Evolutionary conservation across 1,140 invertebrate species (phyloP).

Genomic region (Leptinotarsa undecemlineata): DNA sequence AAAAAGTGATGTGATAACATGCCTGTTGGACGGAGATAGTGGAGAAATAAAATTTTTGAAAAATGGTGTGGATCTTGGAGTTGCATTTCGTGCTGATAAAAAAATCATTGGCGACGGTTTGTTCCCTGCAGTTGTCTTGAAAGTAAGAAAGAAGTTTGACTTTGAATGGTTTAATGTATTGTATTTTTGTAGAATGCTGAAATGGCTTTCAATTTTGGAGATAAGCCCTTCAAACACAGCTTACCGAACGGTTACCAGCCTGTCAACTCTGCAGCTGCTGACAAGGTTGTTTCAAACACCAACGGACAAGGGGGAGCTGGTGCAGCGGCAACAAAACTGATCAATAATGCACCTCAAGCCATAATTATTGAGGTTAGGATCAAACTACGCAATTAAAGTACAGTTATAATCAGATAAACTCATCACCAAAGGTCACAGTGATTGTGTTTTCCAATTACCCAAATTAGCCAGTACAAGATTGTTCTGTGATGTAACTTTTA

Average conservation of each 20-base stretch:
- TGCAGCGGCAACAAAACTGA: conserved; percentile 51
- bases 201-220: conserved; percentile 96
- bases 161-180: no score
- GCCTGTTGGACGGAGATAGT: conserved; percentile 83
- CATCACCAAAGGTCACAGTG: no score
- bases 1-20: conserved; percentile 93
- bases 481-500: no score
- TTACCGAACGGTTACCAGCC: conserved; percentile 73
- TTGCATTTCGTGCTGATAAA: conserved; percentile 81
- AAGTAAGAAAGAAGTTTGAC: no score
- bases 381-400: no score
- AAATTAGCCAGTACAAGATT: no score
- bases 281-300: conserved; percentile 66
- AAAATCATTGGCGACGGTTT: conserved; percentile 76
- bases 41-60: conserved; percentile 86
- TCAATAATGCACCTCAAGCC: conserved; percentile 88
- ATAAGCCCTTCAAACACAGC: conserved; percentile 79
- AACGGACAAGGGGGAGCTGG: conserved; percentile 56
- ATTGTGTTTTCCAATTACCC: no score
- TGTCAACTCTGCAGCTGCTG: conserved; percentile 68
- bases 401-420: no score
- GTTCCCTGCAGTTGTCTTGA: conserved; percentile 90
- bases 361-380: conserved; percentile 87
- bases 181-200: no score
- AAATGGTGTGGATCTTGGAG: conserved; percentile 87